Base-by-base conservation (phyloP, 2,888 invertebrate species). In the Cheilosia vulpina region DNA sequence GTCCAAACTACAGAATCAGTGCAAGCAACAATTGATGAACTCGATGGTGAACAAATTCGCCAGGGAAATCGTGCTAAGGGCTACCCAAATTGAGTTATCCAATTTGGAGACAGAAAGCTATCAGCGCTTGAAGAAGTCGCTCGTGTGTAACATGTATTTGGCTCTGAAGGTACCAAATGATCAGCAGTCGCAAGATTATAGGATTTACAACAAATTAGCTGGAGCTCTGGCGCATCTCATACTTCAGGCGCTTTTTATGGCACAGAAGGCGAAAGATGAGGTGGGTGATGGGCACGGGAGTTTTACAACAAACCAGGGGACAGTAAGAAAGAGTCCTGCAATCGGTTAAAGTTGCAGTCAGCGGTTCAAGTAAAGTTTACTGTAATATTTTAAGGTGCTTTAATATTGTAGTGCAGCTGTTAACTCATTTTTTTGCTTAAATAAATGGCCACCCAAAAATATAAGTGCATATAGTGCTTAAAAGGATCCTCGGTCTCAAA, bases 91-190 rank as follows among this genome's bases (percentile, higher is more conserved):
- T 4, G 45, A 60, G 27, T 4, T 55, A 27, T 0, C 58, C 0
- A 72, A 55, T 52, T 45, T 76, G 1, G 71, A 81, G 34, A 72
- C 85, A 0, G 81, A 85, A 53, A 58, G 55, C 13, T 81, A 24
- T 58, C 81, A 77, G 13, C n/a, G 19, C 9, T 41, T 85, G 27
- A 81, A 81, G 43, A 76, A 85, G 24, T 24, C 72, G 19, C 50
- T 85, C 17, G 43, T 81, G n/a, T 85, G 81, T 57, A 41, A 77
- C 15, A 85, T 85, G 68, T 63, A 27, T 34, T 53, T 81, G n/a
- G 57, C 45, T 17, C 41, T 85, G 6, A 19, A 77, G 17, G 27
- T 85, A 63, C 77, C 71, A 17, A 62, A 62, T 11, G 17, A 45
- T 2, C 34, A 53, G 1, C 85, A 81, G 24, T n/a, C 71, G 2